Evolutionary conservation across 92 coral and sea anemone genomes (phyloP).

Genomic region (Zoanthus sansibaricus): DNA sequence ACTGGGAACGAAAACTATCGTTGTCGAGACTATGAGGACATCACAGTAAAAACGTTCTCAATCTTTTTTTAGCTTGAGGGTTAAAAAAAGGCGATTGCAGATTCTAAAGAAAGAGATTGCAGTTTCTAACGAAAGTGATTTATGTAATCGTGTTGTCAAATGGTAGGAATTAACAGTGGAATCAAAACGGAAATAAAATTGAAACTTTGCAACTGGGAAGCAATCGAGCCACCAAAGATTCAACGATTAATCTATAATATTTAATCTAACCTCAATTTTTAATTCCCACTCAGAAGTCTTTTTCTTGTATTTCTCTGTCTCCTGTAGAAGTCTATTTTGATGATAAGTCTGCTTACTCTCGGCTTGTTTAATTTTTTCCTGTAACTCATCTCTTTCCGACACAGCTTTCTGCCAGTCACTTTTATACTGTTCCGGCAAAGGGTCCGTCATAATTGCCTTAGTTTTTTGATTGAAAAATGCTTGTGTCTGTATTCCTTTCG

Average conservation of each 20-base stretch:
- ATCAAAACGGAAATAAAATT: too few relatives aligned
- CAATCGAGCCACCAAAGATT: too few relatives aligned
- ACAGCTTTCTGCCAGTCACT: conserved; percentile 73
- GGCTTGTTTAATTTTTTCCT: conserved; percentile 70
- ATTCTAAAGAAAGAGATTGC: too few relatives aligned
- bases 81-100: too few relatives aligned
- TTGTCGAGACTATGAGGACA: too few relatives aligned
- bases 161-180: too few relatives aligned
- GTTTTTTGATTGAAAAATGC: conserved; percentile 65
- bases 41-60: too few relatives aligned
- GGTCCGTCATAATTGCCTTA: conserved; percentile 87
- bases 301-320: conserved; percentile 75
- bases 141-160: too few relatives aligned
- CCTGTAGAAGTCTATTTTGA: conserved; percentile 63
- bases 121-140: too few relatives aligned
- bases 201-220: too few relatives aligned
- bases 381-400: conserved; percentile 74
- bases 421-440: conserved; percentile 82
- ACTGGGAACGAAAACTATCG: too few relatives aligned
- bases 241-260: neutral
- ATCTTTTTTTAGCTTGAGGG: too few relatives aligned
- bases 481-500: conserved; percentile 87
- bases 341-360: conserved; percentile 62
- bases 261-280: conserved; percentile 74
- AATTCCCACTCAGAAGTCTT: conserved; percentile 67